phyloP scores from a whole-genome alignment of 2,113 vertebrate species.

The Perccottus glenii region DNA sequence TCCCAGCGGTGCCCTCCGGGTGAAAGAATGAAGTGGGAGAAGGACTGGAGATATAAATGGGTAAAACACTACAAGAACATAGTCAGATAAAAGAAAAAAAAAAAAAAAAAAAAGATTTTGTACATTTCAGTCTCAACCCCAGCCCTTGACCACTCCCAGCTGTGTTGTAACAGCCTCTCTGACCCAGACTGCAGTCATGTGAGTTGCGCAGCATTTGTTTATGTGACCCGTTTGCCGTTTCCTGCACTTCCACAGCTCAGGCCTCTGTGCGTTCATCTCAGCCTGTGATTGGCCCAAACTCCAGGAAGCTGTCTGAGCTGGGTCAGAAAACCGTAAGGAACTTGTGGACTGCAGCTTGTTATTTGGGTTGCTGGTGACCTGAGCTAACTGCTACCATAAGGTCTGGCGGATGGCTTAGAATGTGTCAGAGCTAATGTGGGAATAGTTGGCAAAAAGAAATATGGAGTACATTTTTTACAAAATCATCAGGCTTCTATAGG shows the following conservation, averaged over 20 bases:
- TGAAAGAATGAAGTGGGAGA: constrained; percentile 51
- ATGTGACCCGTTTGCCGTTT: constrained; percentile 34
- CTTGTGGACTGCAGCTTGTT: constrained; percentile 56
- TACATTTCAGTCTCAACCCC: constrained; percentile 31
- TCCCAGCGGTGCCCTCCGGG: constrained; percentile 58
- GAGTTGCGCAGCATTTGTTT: constrained; percentile 1
- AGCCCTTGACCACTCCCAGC: constrained; percentile 45
- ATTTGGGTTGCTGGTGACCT: constrained; percentile 64
- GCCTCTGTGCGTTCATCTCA: constrained; percentile 34
- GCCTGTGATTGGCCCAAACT: constrained; percentile 47
- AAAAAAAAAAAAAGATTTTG: constrained; percentile 20
- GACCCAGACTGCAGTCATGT: constrained; percentile 35
- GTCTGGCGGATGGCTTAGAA: constrained; percentile 48
- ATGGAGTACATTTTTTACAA: constrained; percentile 10
- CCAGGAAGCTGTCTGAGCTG: constrained; percentile 26
- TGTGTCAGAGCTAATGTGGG: constrained; percentile 56
- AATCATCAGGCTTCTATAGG: constrained; percentile 31
- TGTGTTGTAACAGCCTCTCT: constrained; percentile 50
- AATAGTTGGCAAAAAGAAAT: constrained; percentile 49
- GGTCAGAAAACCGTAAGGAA: constrained; percentile 48
- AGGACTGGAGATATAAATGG: constrained; percentile 12
- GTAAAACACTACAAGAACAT: constrained; percentile 30
- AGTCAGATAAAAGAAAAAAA: constrained; percentile 18
- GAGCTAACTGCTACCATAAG: constrained; percentile 61
- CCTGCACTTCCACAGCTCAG: constrained; percentile 35